Evolutionary conservation across 1,140 invertebrate genomes (phyloP).

Genomic region (Euborellia annulipes): DNA sequence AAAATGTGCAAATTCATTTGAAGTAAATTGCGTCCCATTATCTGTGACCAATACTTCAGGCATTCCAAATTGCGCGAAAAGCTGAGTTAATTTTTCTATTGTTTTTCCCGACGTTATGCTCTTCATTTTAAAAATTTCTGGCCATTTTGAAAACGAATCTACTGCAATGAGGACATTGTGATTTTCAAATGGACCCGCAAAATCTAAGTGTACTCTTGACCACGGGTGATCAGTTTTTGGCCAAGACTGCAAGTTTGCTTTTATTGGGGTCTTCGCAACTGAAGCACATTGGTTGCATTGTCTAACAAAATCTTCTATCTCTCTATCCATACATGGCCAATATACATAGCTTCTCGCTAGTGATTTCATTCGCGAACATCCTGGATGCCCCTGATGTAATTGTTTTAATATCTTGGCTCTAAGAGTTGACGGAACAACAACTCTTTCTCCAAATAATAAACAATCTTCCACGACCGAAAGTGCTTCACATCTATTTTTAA

Average conservation of each 20-base stretch:
- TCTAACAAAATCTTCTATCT: constrained; percentile 17
- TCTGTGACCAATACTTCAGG: constrained; percentile 8
- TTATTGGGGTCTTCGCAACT: too few relatives aligned
- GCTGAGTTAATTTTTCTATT: constrained; percentile 5
- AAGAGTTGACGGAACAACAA: constrained; percentile 19
- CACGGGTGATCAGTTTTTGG: constrained; percentile 18
- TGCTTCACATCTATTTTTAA: neutral
- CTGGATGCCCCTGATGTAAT: constrained; percentile 24
- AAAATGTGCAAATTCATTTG: constrained; percentile 10
- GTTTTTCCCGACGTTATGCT: neutral
- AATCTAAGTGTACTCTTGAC: constrained; percentile 23
- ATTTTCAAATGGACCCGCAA: constrained; percentile 19
- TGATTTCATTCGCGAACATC: constrained; percentile 24
- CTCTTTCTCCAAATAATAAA: constrained; percentile 11
- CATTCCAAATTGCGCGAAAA: constrained; percentile 7
- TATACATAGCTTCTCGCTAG: constrained; percentile 23
- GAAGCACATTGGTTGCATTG: constrained; percentile 11
- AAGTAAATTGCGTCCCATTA: constrained; percentile 11
- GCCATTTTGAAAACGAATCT: constrained; percentile 20
- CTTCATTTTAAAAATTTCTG: constrained; percentile 13
- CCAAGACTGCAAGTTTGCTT: constrained; percentile 19
- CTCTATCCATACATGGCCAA: constrained; percentile 25
- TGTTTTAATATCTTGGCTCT: constrained; percentile 15
- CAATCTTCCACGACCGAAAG: constrained; percentile 8
- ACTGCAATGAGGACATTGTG: constrained; percentile 18